Percentiles rank a stretch among this genome's conserved stretches.
Evolutionary conservation across 2,888 invertebrate species (phyloP).

Genomic region (Chalcosyrphus nemorum): DNA sequence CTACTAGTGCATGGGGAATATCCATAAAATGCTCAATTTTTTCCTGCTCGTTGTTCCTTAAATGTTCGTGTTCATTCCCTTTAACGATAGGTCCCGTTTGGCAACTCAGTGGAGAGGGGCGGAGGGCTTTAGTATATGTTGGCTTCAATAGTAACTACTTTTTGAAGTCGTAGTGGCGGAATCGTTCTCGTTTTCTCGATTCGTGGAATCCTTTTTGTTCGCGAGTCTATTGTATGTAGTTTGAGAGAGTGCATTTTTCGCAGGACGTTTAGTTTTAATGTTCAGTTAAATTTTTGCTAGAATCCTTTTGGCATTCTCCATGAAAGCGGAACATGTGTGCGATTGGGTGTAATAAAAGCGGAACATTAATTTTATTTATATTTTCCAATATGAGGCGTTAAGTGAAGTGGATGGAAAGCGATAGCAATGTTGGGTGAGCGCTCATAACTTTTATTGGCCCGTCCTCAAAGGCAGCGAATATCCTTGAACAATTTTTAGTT

Average conservation of each 20-base stretch:
- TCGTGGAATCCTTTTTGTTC: background rate
- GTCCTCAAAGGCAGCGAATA: conserved; percentile 21
- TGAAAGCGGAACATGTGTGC: conserved; percentile 27
- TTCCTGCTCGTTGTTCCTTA: conserved; percentile 25
- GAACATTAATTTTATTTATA: conserved; percentile 72
- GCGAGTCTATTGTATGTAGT: conserved; percentile 52
- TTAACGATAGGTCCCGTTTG: conserved; percentile 29
- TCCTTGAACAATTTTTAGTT: conserved; percentile 3
- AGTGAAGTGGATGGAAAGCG: conserved; percentile 68
- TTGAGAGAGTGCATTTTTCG: conserved; percentile 63
- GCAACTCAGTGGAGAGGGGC: background rate
- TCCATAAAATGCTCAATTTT: conserved; percentile 35
- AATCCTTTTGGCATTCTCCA: conserved; percentile 29
- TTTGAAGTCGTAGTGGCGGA: too few species aligned
- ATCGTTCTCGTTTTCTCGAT: conserved; percentile 8
- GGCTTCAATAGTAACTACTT: conserved; percentile 37
- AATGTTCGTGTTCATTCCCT: conserved; percentile 30
- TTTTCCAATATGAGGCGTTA: conserved; percentile 65
- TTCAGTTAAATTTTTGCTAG: conserved; percentile 27
- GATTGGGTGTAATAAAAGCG: conserved; percentile 60
- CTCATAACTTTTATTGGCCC: conserved; percentile 65
- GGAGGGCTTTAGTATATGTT: background rate
- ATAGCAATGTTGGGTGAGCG: conserved; percentile 38
- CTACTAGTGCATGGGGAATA: conserved; percentile 15
- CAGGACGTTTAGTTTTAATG: conserved; percentile 57